Evolutionary conservation across 2,113 vertebrate species (phyloP), one percentile per base, ranked within the genome.

Genomic region (Indicator indicator): DNA sequence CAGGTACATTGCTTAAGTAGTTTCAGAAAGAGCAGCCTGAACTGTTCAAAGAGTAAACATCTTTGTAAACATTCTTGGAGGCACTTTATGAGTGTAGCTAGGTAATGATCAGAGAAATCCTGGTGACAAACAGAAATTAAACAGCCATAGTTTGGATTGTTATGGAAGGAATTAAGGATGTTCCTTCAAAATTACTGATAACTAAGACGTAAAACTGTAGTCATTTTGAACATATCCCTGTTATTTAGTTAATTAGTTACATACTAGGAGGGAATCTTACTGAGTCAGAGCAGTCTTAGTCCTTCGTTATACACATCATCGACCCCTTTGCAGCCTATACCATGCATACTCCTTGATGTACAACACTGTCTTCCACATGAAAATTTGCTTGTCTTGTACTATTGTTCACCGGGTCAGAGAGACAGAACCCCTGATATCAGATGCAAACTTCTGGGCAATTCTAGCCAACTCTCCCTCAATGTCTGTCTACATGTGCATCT

Each of bases 11-110:
- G 79, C 91, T 93, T 74, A 85, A 71, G 87, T 87, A 78, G 85
- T 86, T 95, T 89, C 73, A 78, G 75, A 91, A 83, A 71, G 64
- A 93, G 8, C 7, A 81, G 91, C 55, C 63, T 48, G 36, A 58
- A 83, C 52, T 95, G 89, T 95, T 94, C 94, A 85, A 88, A 97
- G 82, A 95, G 93, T 83, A 95, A 95, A 96, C 82, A 86, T 83
- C 87, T 86, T 42, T 80, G 87, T 83, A 95, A 96, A 94, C 73
- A 91, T 28, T 68, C 59, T 50, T 44, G 28, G 54, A 86, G 82
- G 52, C 30, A 68, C 79, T 93, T 87, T n/a, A 72, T 58, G 85
- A 89, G 58, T 0, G 0, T 88, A 86, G 62, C 85, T 83, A 84
- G 50, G 82, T 79, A 95, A 65, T 91, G 85, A 74, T 93, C 87